Conservation (phyloP, 2,113 vertebrate genomes). For the Platanista minor region DNA sequence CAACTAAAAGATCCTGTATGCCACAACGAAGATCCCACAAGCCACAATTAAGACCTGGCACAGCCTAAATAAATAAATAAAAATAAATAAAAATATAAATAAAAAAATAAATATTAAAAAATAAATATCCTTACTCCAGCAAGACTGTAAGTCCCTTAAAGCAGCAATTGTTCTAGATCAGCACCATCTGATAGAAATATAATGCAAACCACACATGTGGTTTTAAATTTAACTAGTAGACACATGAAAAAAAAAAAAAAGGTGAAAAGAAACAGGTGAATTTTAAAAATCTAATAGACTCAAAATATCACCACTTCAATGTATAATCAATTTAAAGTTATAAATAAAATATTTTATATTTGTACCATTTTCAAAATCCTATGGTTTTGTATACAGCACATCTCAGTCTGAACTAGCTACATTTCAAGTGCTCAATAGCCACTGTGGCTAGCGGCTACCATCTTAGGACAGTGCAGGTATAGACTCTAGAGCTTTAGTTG, state of each 20-base stretch:
- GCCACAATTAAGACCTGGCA: too few relatives aligned
- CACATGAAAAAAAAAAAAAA: neutral
- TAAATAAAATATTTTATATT: neutral
- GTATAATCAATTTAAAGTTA: neutral
- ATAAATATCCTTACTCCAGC: neutral
- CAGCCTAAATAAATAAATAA: too few relatives aligned
- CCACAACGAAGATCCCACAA: too few relatives aligned
- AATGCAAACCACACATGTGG: neutral
- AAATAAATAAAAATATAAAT: too few relatives aligned
- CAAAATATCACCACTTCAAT: neutral
- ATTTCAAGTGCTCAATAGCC: neutral
- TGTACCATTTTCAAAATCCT: neutral
- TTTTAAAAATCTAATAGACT: neutral
- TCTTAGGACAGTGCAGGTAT: accelerated
- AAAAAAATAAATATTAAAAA: too few relatives aligned
- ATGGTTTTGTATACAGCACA: accelerated
- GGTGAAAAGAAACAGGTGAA: neutral
- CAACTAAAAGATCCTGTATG: too few relatives aligned
- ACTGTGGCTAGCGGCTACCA: accelerated
- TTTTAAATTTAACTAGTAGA: neutral
- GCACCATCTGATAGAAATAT: neutral
- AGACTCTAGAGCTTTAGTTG: too few relatives aligned
- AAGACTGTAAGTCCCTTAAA: neutral
- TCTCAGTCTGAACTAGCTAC: neutral
- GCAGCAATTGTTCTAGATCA: neutral